These are phyloP conservation scores for Leucozona laternaria DNA, from an alignment of 2,888 invertebrate species.

Conservation along the genomic window DNA sequence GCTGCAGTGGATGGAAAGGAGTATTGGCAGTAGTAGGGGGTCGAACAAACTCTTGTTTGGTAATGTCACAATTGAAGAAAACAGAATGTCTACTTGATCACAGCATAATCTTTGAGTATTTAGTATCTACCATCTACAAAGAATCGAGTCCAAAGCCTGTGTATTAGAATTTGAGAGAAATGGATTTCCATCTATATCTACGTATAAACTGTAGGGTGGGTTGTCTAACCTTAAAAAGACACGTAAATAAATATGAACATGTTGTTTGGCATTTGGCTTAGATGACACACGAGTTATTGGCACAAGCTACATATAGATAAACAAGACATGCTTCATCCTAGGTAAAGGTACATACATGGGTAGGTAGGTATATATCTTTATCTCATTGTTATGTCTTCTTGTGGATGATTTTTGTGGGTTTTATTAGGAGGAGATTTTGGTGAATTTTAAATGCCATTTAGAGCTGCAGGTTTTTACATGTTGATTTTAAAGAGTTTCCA, in stretches of 20 bases:
- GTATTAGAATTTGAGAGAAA: slow-evolving; percentile 45
- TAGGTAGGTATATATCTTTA: background rate
- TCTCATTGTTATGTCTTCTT: background rate
- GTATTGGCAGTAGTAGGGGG: background rate
- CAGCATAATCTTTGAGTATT: slow-evolving; percentile 64
- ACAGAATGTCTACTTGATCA: slow-evolving; percentile 58
- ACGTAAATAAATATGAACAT: slow-evolving; percentile 51
- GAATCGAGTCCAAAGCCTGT: background rate
- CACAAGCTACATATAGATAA: slow-evolving; percentile 1
- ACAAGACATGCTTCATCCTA: background rate
- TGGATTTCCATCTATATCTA: background rate
- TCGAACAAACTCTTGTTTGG: slow-evolving; percentile 23
- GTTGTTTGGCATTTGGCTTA: slow-evolving; percentile 70
- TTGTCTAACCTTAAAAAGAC: slow-evolving; percentile 24
- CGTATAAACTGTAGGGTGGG: background rate
- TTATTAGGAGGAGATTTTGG: background rate
- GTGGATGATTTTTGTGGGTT: background rate
- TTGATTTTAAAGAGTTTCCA: background rate
- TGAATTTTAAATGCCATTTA: background rate
- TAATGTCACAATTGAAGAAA: slow-evolving; percentile 54
- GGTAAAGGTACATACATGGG: background rate
- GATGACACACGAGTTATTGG: slow-evolving; percentile 48
- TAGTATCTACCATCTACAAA: slow-evolving; percentile 26
- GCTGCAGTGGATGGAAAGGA: background rate
- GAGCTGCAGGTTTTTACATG: background rate